phyloP scores from a whole-genome alignment of 2,797 vertebrate species.

The Acipenser ruthenus region DNA sequence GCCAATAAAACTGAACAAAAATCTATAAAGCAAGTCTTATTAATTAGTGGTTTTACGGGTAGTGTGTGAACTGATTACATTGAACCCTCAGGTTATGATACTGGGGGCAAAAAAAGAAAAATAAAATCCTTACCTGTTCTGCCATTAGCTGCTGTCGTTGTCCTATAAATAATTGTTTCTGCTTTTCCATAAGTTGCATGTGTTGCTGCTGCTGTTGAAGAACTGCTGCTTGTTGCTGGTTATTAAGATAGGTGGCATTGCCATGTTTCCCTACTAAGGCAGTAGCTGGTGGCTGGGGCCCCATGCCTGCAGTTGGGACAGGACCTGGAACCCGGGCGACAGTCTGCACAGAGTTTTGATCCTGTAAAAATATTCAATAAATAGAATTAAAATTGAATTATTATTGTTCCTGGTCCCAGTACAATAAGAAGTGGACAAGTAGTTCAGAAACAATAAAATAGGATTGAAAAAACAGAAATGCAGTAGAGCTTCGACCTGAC shows the following conservation, averaged over 20 bases:
- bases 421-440: too few species aligned
- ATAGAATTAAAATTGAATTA: too few species aligned
- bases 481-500: too few species aligned
- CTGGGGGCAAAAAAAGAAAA: too few species aligned
- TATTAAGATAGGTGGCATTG: constrained; percentile 66
- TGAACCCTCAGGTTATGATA: too few species aligned
- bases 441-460: too few species aligned
- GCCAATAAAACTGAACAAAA: too few species aligned
- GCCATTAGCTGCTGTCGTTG: constrained; percentile 81
- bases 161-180: constrained; percentile 71
- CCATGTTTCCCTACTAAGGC: constrained; percentile 65
- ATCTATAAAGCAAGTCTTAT: too few species aligned
- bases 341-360: constrained; percentile 64
- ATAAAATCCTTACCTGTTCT: constrained; percentile 68
- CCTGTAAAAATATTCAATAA: constrained; percentile 49
- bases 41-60: too few species aligned
- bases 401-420: too few species aligned
- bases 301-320: constrained; percentile 52
- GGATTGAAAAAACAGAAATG: too few species aligned
- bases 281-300: constrained; percentile 51
- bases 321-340: constrained; percentile 65
- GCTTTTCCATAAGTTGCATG: constrained; percentile 61
- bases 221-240: constrained; percentile 67
- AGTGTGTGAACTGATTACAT: too few species aligned
- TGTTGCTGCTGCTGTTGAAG: constrained; percentile 69